phyloP scores from a whole-genome alignment of 2,797 vertebrate genomes.

The Tokudaia tokunoshimensis region DNA sequence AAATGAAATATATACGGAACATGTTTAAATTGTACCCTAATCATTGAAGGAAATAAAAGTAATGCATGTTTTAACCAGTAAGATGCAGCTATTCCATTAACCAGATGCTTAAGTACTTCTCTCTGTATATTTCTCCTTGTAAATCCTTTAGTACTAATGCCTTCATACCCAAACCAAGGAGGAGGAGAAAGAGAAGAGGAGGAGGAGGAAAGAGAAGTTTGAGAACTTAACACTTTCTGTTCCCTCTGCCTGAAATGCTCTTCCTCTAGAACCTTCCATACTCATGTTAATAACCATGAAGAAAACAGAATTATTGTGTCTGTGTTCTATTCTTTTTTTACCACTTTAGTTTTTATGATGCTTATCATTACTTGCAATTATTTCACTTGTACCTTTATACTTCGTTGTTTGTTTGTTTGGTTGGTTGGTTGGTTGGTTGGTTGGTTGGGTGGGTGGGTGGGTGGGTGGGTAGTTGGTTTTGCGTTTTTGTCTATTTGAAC shows the following conservation, averaged over 20 bases:
- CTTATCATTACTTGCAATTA: constrained; percentile 16
- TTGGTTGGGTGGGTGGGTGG: background rate
- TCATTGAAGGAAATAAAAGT: constrained; percentile 8
- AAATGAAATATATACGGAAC: constrained; percentile 18
- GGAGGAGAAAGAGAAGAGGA: background rate
- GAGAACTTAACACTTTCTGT: background rate
- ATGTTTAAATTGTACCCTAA: background rate
- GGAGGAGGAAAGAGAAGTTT: background rate
- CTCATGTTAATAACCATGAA: constrained; percentile 1
- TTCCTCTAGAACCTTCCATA: constrained; percentile 9
- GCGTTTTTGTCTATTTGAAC: background rate
- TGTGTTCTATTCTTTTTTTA: constrained; percentile 1
- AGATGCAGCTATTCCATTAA: background rate
- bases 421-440: background rate
- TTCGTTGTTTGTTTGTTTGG: background rate
- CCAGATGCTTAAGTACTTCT: background rate
- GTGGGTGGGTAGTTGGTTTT: background rate
- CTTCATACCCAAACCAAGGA: background rate
- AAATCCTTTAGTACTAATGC: constrained; percentile 14
- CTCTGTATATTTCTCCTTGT: constrained; percentile 9
- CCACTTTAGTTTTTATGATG: constrained; percentile 35
- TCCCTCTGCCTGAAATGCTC: constrained; percentile 2
- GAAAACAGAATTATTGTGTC: background rate
- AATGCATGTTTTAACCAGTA: background rate
- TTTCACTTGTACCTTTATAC: background rate